A percentile compares a stretch with the other conserved stretches of the same genome.
phyloP scores from a whole-genome alignment of 2,888 invertebrate genomes.

The Aradus depressus region DNA sequence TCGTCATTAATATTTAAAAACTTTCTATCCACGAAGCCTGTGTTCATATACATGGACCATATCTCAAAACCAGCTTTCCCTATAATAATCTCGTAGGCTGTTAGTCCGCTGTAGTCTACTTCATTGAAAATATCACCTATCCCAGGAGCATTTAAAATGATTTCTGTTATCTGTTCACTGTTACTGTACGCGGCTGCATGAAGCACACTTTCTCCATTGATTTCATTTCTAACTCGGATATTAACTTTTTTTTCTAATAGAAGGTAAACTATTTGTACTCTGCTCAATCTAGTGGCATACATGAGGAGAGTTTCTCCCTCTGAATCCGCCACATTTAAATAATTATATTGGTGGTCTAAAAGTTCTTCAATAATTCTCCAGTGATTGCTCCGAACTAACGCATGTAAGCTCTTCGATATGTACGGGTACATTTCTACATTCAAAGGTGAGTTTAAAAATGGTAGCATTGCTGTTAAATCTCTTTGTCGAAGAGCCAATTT shows the following conservation, averaged over 20 bases:
- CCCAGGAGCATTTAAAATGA: background rate
- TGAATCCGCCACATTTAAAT: background rate
- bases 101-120: background rate
- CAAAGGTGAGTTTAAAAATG: background rate
- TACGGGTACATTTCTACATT: background rate
- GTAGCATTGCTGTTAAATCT: background rate
- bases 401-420: background rate
- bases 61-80: background rate
- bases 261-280: background rate
- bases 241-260: background rate
- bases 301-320: background rate
- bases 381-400: background rate
- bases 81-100: background rate
- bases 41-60: background rate
- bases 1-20: background rate
- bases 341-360: background rate
- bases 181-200: background rate
- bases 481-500: background rate
- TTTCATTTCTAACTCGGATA: background rate
- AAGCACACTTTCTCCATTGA: background rate
- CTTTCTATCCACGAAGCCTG: background rate
- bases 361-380: background rate
- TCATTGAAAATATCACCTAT: background rate
- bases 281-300: background rate
- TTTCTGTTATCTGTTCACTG: background rate